Percentiles rank a stretch among this genome's conserved stretches.
phyloP scores from a whole-genome alignment of 92 coral and sea anemone genomes.

The Heliopora coerulea region DNA sequence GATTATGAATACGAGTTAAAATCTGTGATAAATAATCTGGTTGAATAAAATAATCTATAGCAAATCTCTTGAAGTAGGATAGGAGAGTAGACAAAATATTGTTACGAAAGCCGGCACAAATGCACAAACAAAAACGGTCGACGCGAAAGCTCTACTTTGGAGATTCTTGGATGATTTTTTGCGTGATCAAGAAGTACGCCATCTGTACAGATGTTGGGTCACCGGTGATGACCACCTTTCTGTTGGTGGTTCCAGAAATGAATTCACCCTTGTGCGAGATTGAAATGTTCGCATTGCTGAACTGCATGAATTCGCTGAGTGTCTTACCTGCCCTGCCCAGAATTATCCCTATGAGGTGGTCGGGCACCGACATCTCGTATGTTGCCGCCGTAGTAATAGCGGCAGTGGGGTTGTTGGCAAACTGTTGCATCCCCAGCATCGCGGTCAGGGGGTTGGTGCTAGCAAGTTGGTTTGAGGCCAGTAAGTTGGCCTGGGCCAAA shows the following conservation, averaged over 20 bases:
- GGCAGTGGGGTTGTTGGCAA: constrained; percentile 47
- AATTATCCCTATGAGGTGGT: constrained; percentile 90
- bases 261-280: constrained; percentile 98
- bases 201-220: constrained; percentile 89
- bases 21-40: neutral
- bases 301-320: constrained; percentile 96
- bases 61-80: neutral
- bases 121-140: neutral
- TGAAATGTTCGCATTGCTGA: constrained; percentile 93
- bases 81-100: neutral
- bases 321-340: constrained; percentile 98
- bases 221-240: constrained; percentile 97
- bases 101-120: too few relatives aligned
- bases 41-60: neutral
- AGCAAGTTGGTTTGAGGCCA: constrained; percentile 84
- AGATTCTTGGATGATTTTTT: constrained; percentile 80
- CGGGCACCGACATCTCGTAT: constrained; percentile 94
- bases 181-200: constrained; percentile 96
- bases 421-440: constrained; percentile 48
- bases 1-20: neutral
- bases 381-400: constrained; percentile 93
- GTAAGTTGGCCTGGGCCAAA: constrained; percentile 88
- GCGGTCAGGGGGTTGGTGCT: constrained; percentile 64
- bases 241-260: constrained; percentile 93
- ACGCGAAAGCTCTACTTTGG: constrained; percentile 19